A percentile compares a stretch with the other conserved stretches of the same genome.
Conservation (phyloP, 2,888 invertebrate species). For the Chymomyza fuscimana region DNA sequence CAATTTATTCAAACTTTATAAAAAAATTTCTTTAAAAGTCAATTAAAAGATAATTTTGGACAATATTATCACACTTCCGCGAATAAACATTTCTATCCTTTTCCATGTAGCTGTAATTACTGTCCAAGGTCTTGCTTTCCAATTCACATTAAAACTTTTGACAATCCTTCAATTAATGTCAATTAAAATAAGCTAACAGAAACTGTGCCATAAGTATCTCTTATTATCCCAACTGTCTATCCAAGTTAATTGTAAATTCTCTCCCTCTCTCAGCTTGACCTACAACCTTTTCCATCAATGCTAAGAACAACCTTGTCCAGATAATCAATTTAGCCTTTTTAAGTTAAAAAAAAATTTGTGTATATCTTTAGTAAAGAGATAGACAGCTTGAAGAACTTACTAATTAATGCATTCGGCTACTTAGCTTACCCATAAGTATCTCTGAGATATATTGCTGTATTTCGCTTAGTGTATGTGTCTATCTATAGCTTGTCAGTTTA, state of each 20-base stretch:
- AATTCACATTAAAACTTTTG: background rate
- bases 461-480: slow-evolving; percentile 36
- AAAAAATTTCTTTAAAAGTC: no score
- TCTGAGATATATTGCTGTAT: slow-evolving; percentile 24
- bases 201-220: background rate
- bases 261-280: background rate
- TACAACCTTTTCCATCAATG: background rate
- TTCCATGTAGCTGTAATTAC: background rate
- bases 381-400: slow-evolving; percentile 20
- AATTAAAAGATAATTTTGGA: no score
- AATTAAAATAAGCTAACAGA: background rate
- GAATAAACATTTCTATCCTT: no score
- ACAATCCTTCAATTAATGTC: background rate
- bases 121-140: background rate
- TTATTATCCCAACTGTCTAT: background rate
- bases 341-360: background rate
- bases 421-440: background rate
- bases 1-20: no score
- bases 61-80: no score
- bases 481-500: slow-evolving; percentile 44
- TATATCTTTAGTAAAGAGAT: background rate
- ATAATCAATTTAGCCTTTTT: background rate
- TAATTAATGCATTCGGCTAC: slow-evolving; percentile 25
- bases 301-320: background rate
- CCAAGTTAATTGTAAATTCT: background rate